phyloP scores from a whole-genome alignment of 2,113 vertebrate genomes.

The Morone saxatilis region DNA sequence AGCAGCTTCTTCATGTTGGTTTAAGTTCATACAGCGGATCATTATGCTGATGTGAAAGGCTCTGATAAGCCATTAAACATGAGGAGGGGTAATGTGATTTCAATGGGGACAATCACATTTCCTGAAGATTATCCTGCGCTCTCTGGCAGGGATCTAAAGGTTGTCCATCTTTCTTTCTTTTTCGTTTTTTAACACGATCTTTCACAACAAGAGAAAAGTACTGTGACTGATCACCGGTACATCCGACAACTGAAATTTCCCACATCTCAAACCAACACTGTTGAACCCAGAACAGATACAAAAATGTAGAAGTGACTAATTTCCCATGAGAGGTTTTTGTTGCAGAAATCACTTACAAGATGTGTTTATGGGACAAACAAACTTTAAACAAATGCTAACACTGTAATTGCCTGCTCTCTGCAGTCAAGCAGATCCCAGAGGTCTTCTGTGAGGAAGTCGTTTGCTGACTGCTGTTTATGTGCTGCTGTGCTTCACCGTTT shows the following conservation, averaged over 20 bases:
- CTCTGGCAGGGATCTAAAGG: constrained; percentile 1
- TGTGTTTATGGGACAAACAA: constrained; percentile 8
- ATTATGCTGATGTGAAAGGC: constrained; percentile 31
- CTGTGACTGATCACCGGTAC: neutral
- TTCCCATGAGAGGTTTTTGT: neutral
- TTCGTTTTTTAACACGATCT: neutral
- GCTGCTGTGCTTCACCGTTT: constrained; percentile 26
- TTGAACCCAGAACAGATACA: neutral
- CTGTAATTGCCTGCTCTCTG: constrained; percentile 35
- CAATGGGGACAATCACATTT: constrained; percentile 40
- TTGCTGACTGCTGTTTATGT: constrained; percentile 39
- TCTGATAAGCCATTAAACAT: constrained; percentile 40
- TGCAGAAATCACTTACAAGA: constrained; percentile 14
- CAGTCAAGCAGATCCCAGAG: constrained; percentile 26
- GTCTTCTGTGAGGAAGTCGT: constrained; percentile 43
- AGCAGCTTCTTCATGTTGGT: neutral
- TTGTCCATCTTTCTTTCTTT: constrained; percentile 1
- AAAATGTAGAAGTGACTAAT: constrained; percentile 23
- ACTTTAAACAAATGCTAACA: neutral
- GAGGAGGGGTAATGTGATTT: constrained; percentile 37
- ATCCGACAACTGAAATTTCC: constrained; percentile 22
- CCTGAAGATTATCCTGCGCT: constrained; percentile 18
- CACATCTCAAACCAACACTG: constrained; percentile 12
- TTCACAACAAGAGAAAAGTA: neutral
- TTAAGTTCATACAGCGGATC: constrained; percentile 16